phyloP scores from a whole-genome alignment of 2,113 vertebrate species.

The Athene noctua region DNA sequence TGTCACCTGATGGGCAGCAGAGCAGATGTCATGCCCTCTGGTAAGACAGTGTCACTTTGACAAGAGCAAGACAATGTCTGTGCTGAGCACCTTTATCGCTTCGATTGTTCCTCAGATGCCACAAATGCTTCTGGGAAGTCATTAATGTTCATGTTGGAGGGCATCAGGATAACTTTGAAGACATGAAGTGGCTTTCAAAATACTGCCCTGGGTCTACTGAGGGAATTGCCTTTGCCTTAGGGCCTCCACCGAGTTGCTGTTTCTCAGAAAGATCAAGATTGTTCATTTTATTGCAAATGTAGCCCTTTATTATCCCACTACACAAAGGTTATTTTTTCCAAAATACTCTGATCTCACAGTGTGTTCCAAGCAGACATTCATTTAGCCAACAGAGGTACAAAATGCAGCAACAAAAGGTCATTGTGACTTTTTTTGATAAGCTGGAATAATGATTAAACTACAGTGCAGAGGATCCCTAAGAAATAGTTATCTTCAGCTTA shows the following conservation, averaged over 20 bases:
- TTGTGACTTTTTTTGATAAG: constrained; percentile 58
- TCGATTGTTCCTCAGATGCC: constrained; percentile 33
- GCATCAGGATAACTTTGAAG: not conserved
- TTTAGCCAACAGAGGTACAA: constrained; percentile 40
- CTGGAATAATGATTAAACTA: constrained; percentile 64
- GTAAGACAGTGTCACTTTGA: not conserved
- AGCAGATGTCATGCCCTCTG: not conserved
- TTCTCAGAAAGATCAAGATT: not conserved
- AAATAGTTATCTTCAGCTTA: not conserved
- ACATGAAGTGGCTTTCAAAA: not conserved
- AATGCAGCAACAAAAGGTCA: constrained; percentile 46
- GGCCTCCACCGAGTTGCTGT: not conserved
- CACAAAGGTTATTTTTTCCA: not conserved
- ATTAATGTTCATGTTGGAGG: not conserved
- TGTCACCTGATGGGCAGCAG: not conserved
- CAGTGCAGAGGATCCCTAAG: not conserved
- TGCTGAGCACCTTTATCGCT: not conserved
- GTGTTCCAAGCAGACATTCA: not conserved
- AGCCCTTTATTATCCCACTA: not conserved
- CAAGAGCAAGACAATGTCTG: not conserved
- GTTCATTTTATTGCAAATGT: not conserved
- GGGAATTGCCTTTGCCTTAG: not conserved
- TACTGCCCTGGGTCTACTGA: not conserved
- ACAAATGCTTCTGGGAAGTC: constrained; percentile 18
- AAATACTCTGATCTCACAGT: constrained; percentile 2